A percentile compares a stretch with the other conserved stretches of the same genome.
Conservation (phyloP, 2,797 vertebrate species). For the Tangara arthus region DNA sequence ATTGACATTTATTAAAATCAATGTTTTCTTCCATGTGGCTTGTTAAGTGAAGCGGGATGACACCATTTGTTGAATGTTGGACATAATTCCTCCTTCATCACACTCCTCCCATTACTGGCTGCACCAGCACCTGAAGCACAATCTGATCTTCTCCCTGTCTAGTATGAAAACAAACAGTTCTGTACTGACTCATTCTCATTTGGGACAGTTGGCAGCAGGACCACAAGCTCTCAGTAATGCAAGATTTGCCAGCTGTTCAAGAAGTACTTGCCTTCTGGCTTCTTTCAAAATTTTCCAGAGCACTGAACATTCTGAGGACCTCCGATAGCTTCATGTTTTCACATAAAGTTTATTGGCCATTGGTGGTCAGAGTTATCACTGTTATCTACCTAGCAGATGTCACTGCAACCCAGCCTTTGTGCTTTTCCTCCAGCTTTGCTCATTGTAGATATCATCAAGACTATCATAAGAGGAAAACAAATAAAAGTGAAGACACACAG, state of each 20-base stretch:
- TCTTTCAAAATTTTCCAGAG: background rate
- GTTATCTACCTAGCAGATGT: background rate
- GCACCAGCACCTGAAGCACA: background rate
- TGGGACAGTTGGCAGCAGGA: background rate
- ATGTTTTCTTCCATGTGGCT: background rate
- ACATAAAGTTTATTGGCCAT: background rate
- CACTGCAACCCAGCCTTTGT: background rate
- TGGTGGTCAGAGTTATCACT: background rate
- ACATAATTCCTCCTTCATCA: background rate
- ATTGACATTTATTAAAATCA: background rate
- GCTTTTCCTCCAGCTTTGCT: background rate
- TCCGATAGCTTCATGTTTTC: background rate
- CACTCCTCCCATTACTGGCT: background rate
- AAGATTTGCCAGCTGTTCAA: background rate
- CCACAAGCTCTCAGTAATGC: background rate
- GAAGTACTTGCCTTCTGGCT: background rate
- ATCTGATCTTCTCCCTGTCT: background rate
- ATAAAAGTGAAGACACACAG: background rate
- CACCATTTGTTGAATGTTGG: background rate
- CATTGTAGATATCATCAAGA: background rate
- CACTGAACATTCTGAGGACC: background rate
- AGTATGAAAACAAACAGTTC: background rate
- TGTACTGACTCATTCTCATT: background rate
- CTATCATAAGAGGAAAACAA: accelerated
- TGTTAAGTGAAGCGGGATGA: background rate